A percentile compares a stretch with the other conserved stretches of the same genome.
Evolutionary conservation across 1,140 invertebrate genomes (phyloP).

Genomic region (Maconellicoccus hirsutus): DNA sequence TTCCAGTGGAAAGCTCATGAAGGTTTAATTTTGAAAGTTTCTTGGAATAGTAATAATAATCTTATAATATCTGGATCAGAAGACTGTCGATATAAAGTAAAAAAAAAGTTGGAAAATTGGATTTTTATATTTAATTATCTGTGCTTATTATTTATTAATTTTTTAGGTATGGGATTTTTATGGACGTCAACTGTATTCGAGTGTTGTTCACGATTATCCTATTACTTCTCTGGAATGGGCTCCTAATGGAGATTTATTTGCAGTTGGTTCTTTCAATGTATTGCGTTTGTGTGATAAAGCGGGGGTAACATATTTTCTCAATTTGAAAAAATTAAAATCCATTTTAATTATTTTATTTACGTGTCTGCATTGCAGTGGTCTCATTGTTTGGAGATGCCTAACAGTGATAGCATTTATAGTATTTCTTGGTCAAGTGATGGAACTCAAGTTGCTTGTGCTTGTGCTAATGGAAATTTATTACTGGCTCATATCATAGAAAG

Average conservation of each 20-base stretch:
- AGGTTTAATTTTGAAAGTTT: conserved; percentile 71
- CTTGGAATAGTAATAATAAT: conserved; percentile 80
- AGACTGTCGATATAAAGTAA: conserved; percentile 84
- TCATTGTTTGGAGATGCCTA: conserved; percentile 75
- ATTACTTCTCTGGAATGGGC: conserved; percentile 85
- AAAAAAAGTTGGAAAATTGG: conserved; percentile 12
- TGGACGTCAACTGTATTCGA: conserved; percentile 75
- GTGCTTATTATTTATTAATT: too few species aligned
- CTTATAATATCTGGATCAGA: conserved; percentile 87
- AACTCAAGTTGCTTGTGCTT: conserved; percentile 86
- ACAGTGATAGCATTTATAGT: conserved; percentile 72
- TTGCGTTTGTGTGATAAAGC: conserved; percentile 83
- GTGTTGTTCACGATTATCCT: conserved; percentile 72
- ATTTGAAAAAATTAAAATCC: neutral
- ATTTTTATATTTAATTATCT: neutral
- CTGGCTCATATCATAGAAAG: conserved; percentile 85
- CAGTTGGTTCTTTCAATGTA: conserved; percentile 86
- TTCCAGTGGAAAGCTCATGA: conserved; percentile 92
- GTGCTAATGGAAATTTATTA: conserved; percentile 78
- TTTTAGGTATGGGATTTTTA: conserved; percentile 76
- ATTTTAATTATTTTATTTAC: too few species aligned
- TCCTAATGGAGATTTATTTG: conserved; percentile 79
- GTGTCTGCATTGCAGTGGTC: conserved; percentile 60
- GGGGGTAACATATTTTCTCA: conserved; percentile 53
- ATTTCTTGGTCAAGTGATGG: conserved; percentile 91